Percentiles rank a stretch among this genome's conserved stretches.
Evolutionary conservation across 2,888 invertebrate species (phyloP).

Genomic region (Cenopis cana): DNA sequence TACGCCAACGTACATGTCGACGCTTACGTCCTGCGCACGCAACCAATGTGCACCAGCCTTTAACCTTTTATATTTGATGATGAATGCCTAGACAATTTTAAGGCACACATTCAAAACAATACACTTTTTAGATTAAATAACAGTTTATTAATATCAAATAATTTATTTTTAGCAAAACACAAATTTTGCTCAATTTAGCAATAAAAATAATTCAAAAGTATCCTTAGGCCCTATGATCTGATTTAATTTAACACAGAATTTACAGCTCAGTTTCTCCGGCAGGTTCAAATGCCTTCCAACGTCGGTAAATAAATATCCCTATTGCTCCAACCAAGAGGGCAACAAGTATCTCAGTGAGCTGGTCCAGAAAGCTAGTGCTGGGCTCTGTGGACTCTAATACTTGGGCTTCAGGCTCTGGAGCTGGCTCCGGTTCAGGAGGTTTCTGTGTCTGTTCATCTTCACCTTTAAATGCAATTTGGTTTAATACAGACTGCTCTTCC

Average conservation of each 20-base stretch:
- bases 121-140: slow-evolving; percentile 28
- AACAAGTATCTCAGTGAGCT: slow-evolving; percentile 74
- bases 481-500: slow-evolving; percentile 77
- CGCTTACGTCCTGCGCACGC: too few species aligned
- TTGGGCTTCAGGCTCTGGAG: slow-evolving; percentile 65
- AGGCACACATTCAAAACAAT: slow-evolving; percentile 53
- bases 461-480: slow-evolving; percentile 81
- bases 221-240: slow-evolving; percentile 46
- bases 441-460: slow-evolving; percentile 76
- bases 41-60: too few species aligned
- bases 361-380: slow-evolving; percentile 73
- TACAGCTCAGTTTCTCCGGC: slow-evolving; percentile 68
- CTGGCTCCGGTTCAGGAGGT: slow-evolving; percentile 63
- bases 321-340: slow-evolving; percentile 77
- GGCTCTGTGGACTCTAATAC: slow-evolving; percentile 72
- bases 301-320: slow-evolving; percentile 76
- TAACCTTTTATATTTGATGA: slow-evolving; percentile 26
- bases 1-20: too few species aligned
- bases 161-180: slow-evolving; percentile 37
- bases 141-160: slow-evolving; percentile 28
- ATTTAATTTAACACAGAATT: slow-evolving; percentile 44
- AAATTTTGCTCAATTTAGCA: slow-evolving; percentile 32
- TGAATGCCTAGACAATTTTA: slow-evolving; percentile 48
- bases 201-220: slow-evolving; percentile 41
- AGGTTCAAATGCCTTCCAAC: slow-evolving; percentile 68